Conservation (phyloP, 92 coral and sea anemone species). For the Desmophyllum pertusum region DNA sequence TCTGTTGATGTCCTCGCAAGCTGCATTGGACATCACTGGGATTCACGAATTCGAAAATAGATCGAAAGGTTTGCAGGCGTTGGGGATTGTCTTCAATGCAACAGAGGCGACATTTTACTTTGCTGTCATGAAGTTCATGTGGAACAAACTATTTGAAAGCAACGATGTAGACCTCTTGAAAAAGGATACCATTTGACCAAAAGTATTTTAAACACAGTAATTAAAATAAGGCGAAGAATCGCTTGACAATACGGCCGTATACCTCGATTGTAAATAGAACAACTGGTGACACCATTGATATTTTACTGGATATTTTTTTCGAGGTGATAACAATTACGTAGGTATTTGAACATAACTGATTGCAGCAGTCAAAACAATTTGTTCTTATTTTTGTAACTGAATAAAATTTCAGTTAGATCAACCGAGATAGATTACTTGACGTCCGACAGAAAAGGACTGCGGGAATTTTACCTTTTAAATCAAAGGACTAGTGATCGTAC, state of each 20-base stretch:
- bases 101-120: constrained; percentile 88
- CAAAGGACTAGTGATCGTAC: no score
- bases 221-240: no score
- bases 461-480: no score
- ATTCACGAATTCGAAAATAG: constrained; percentile 83
- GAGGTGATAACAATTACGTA: background rate
- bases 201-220: background rate
- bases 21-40: constrained; percentile 86
- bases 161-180: constrained; percentile 58
- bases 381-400: background rate
- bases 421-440: no score
- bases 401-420: no score
- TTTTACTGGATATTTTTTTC: background rate
- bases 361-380: background rate
- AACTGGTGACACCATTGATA: background rate
- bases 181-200: constrained; percentile 68
- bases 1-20: constrained; percentile 85
- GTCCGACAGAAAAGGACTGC: no score
- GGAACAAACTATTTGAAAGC: constrained; percentile 84
- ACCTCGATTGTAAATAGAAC: background rate
- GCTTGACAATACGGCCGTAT: background rate
- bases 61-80: constrained; percentile 72
- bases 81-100: constrained; percentile 82
- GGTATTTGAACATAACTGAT: background rate
- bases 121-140: constrained; percentile 85